Evolutionary conservation across 2,888 invertebrate species (phyloP).

Genomic region (Cantharis rustica): DNA sequence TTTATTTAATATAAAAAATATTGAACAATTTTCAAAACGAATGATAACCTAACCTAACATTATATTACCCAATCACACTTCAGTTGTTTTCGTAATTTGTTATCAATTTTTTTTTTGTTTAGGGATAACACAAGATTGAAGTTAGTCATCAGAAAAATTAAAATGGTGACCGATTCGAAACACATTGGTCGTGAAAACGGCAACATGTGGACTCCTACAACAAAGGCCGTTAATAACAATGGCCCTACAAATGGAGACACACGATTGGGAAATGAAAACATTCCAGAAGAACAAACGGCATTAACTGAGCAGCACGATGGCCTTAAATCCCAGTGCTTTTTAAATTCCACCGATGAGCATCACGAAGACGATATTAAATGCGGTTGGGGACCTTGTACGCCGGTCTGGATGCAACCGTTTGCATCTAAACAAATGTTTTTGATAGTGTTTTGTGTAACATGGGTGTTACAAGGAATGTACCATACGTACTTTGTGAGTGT

Average conservation of each 20-base stretch:
- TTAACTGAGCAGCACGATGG: constrained; percentile 45
- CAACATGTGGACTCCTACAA: constrained; percentile 26
- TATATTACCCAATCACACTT: neutral
- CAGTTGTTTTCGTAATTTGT: neutral
- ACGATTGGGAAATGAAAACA: constrained; percentile 37
- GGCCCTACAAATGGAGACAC: constrained; percentile 47
- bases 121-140: neutral
- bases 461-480: constrained; percentile 90
- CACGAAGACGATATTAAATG: constrained; percentile 66
- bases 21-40: neutral
- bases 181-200: constrained; percentile 7
- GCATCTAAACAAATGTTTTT: constrained; percentile 89
- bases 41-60: too few species aligned
- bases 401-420: constrained; percentile 75
- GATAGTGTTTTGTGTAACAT: constrained; percentile 84
- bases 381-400: constrained; percentile 80
- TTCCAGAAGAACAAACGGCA: constrained; percentile 51
- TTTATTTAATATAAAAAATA: neutral
- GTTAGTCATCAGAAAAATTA: neutral
- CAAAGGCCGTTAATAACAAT: constrained; percentile 46
- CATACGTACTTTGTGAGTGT: constrained; percentile 93
- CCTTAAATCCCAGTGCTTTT: constrained; percentile 43
- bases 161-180: neutral
- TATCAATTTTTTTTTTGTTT: neutral
- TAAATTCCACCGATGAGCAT: constrained; percentile 42